Evolutionary conservation across 2,797 vertebrate genomes (phyloP).

Genomic region (Sebastes matsubarae): DNA sequence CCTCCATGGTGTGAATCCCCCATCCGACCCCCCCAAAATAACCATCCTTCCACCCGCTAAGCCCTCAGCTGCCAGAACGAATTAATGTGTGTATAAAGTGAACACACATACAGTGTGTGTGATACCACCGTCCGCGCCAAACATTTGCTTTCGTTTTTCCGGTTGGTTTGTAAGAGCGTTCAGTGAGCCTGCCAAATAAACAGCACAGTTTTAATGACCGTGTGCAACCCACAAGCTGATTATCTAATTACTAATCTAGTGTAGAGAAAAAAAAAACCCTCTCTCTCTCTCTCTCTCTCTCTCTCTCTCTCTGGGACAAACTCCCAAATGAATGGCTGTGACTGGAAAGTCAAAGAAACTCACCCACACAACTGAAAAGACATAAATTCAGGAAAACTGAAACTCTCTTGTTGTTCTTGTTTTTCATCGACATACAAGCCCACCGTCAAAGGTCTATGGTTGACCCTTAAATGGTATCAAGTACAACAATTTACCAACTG

Average conservation of each 20-base stretch:
- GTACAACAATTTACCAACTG: too few relatives aligned
- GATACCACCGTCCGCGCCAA: constrained; percentile 43
- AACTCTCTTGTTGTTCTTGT: not conserved
- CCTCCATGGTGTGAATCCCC: not conserved
- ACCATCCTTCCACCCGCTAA: constrained; percentile 3
- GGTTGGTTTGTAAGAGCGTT: constrained; percentile 50
- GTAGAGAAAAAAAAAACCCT: not conserved
- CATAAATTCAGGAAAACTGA: not conserved
- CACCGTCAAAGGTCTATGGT: too few relatives aligned
- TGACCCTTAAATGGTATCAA: too few relatives aligned
- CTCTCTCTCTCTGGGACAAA: not conserved
- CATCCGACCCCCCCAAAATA: not conserved
- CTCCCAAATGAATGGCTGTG: not conserved
- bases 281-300: not conserved
- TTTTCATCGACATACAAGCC: not conserved
- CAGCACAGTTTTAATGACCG: constrained; percentile 60
- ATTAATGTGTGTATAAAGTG: constrained; percentile 41
- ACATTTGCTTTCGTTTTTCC: constrained; percentile 75
- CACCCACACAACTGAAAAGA: not conserved
- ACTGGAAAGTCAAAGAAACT: not conserved
- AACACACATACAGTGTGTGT: constrained; percentile 37
- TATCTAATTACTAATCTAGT: constrained; percentile 68
- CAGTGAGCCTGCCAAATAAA: constrained; percentile 66
- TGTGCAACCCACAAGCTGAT: constrained; percentile 56
- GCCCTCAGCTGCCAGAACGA: constrained; percentile 43